phyloP scores from a whole-genome alignment of 2,888 invertebrate species.

The Flexamia atlantica region DNA sequence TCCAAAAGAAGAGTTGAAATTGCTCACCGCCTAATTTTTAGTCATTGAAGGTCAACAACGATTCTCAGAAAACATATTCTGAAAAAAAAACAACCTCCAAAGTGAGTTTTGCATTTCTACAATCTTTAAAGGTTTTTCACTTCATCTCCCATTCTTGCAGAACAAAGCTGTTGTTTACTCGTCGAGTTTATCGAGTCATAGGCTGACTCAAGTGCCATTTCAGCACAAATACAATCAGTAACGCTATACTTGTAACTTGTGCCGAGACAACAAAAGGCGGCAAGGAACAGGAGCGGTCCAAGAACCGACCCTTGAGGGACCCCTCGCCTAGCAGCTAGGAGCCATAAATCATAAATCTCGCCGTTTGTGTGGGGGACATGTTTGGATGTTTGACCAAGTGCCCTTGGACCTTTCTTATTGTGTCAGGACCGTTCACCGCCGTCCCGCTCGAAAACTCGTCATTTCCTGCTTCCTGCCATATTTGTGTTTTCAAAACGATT shows the following conservation, averaged over 20 bases:
- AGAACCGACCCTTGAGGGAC: neutral
- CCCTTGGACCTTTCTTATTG: constrained; percentile 36
- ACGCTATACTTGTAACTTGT: neutral
- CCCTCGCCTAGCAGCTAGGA: neutral
- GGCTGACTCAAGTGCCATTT: neutral
- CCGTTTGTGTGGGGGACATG: neutral
- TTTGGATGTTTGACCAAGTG: constrained; percentile 28
- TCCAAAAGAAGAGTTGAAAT: neutral
- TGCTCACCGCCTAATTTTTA: neutral
- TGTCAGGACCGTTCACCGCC: neutral
- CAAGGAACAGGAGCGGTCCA: constrained; percentile 8
- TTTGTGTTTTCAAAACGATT: no score
- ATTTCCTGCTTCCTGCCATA: no score
- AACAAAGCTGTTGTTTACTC: neutral
- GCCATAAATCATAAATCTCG: constrained; percentile 28
- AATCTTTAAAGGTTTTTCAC: neutral
- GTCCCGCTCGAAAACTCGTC: neutral
- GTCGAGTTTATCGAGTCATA: neutral
- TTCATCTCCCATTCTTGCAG: neutral
- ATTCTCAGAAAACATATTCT: no score
- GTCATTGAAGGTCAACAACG: no score
- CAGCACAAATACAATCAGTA: constrained; percentile 15
- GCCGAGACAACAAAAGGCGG: constrained; percentile 5
- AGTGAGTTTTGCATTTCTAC: neutral
- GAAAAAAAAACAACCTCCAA: no score